Evolutionary conservation across 1,140 invertebrate species (phyloP), one percentile per base, ranked within the genome.

Genomic region (Drosophila obscura): DNA sequence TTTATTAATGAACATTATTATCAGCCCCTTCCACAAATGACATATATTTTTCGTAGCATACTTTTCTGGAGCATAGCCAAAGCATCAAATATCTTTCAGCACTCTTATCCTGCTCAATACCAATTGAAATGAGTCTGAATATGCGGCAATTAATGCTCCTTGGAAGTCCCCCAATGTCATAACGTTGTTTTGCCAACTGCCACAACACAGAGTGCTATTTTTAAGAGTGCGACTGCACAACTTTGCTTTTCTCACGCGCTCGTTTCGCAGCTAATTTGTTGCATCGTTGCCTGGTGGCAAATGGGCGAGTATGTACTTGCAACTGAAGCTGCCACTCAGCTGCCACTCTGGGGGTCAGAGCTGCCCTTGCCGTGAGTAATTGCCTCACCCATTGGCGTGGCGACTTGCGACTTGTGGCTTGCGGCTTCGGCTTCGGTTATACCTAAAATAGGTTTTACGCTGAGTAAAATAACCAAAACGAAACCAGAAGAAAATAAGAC

Each of bases 291-390:
- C 52, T 65, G 49, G 62, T 9, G 4, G 24, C 0, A 2, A 5
- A 26, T 6, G 22, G 15, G 22, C 31, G 44, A 11, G 2, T 46
- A 46, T 26, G 45, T 28, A 31, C 45, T 50, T 46, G 52, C 9
- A n/a, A 48, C 49, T 35, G 9, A 51, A 64, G 46, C 31, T 56
- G 53, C 39, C 41, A 44, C 57, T 51, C 31, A 50, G 35, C 35
- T 73, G 55, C 35, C 57, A 69, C 49, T 26, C 35, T 44, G 48
- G 50, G 56, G 24, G 63, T 68, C 63, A 31, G 48, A 55, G 61
- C 59, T 84, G 82, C 82, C 82, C 82, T 87, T 87, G 82, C 75
- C 71, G 73, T 87, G 82, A 87, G 66, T 87, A 85, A 87, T 82
- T 82, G 71, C 76, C 65, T 64, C 73, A 63, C 69, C 66, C 66